Evolutionary conservation across 1,140 invertebrate genomes (phyloP), one percentile per base, ranked within the genome.

Genomic region (Drosophila mojavensis): DNA sequence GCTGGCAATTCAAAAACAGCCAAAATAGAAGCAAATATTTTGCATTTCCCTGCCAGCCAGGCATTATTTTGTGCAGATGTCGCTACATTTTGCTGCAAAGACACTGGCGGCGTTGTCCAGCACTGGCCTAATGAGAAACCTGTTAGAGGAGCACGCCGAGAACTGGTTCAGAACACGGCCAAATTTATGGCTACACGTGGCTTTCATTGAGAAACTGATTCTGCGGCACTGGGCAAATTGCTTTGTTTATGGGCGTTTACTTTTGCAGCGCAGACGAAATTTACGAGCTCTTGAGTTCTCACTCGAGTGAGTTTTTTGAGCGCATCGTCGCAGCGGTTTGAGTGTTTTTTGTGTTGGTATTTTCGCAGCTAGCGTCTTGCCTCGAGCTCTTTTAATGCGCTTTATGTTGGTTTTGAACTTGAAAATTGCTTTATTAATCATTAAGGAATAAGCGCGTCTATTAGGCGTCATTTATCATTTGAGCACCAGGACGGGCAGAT

Each of bases 161-260:
- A 88, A 81, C 73, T 81, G 82, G 81, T 81, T 77, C 78, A 82
- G 26, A 61, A 45, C 51, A 28, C 43, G 11, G 24, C 13, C 61
- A 55, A 80, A 88, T 88, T 88, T 89, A 88, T 79, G 78, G 66
- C 74, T 75, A 80, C 84, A 89, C 84, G 84, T 89, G 84, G 75
- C 64, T 71, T 88, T 90, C 85, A 90, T 90, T 90, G 81, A 90
- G 85, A 79, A 90, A 83, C 68, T 70, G 64, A 72, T 73, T 73
- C 63, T 62, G 62, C 53, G 45, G 60, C 56, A 33, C 75, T 67
- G 54, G 69, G 47, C 69, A 68, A 73, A 74, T 73, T 81, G 65
- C 68, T 84, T 91, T 91, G 89, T 91, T 91, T 91, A 91, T 91
- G 89, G 89, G 89, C 89, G 89, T 91, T 90, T 85, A 89, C 89